Conservation (phyloP, 2,888 invertebrate genomes). For the Perdita meconis region DNA sequence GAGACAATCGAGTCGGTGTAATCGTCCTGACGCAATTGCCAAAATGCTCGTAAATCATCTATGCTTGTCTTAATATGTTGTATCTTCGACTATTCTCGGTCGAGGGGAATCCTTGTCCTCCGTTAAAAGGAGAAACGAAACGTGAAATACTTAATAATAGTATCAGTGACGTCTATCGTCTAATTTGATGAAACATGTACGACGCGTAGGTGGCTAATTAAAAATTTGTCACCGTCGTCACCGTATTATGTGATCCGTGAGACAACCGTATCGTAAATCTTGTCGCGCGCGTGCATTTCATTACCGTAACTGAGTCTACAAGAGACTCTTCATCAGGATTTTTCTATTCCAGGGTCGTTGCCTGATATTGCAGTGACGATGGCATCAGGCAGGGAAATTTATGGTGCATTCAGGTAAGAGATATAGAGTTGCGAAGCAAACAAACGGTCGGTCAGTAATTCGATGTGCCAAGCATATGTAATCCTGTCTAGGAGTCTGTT, state of each 20-base stretch:
- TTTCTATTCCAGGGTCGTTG: constrained; percentile 72
- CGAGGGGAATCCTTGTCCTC: background rate
- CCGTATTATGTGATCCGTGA: background rate
- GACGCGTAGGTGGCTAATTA: background rate
- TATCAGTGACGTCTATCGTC: background rate
- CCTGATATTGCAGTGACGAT: constrained; percentile 79
- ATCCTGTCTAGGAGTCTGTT: constrained; percentile 37
- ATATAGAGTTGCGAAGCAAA: background rate
- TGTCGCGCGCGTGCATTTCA: background rate
- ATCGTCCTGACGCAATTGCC: constrained; percentile 11
- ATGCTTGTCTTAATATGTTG: background rate
- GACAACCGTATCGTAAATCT: constrained; percentile 3
- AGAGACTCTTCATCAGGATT: background rate
- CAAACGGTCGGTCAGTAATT: background rate
- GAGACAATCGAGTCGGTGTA: constrained; percentile 31
- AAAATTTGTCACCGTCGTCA: constrained; percentile 17
- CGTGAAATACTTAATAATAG: constrained; percentile 1
- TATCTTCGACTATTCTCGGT: no score
- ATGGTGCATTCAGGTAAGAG: constrained; percentile 77
- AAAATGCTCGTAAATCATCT: constrained; percentile 30
- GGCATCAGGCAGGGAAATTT: constrained; percentile 78
- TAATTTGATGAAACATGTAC: background rate
- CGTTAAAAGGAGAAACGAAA: background rate
- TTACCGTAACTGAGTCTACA: background rate
- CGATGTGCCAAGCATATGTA: background rate